These are phyloP conservation scores for Nothocercus nigrocapillus DNA, from an alignment of 2,113 vertebrate species.

Conservation along the genomic window DNA sequence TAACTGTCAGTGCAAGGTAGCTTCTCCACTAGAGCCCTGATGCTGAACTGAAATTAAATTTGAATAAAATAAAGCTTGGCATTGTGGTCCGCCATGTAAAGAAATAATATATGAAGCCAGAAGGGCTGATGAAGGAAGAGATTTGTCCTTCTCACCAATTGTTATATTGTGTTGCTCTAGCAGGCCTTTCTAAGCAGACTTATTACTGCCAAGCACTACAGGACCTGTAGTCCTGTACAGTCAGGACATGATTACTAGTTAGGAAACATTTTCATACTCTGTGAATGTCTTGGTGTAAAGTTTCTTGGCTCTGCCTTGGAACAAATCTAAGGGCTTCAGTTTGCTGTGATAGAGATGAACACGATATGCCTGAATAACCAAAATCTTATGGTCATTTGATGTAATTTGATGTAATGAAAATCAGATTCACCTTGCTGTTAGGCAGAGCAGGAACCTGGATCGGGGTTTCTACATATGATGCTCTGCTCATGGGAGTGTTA, in stretches of 20 bases:
- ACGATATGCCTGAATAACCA: not conserved
- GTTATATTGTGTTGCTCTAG: not conserved
- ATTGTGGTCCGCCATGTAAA: not conserved
- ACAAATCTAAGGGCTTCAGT: not conserved
- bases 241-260: not conserved
- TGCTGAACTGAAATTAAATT: not conserved
- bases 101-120: not conserved
- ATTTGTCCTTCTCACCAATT: not conserved
- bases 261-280: not conserved
- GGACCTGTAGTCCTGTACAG: too few relatives aligned
- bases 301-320: not conserved
- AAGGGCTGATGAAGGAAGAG: not conserved
- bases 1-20: not conserved
- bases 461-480: not conserved
- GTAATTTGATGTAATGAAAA: not conserved
- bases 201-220: not conserved
- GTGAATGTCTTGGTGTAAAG: not conserved
- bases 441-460: not conserved
- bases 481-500: not conserved
- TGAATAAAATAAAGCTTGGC: not conserved
- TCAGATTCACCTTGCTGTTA: not conserved
- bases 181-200: not conserved
- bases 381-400: not conserved
- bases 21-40: not conserved
- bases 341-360: not conserved